Conservation (phyloP, 2,888 invertebrate genomes). For the Acronicta leporina region DNA sequence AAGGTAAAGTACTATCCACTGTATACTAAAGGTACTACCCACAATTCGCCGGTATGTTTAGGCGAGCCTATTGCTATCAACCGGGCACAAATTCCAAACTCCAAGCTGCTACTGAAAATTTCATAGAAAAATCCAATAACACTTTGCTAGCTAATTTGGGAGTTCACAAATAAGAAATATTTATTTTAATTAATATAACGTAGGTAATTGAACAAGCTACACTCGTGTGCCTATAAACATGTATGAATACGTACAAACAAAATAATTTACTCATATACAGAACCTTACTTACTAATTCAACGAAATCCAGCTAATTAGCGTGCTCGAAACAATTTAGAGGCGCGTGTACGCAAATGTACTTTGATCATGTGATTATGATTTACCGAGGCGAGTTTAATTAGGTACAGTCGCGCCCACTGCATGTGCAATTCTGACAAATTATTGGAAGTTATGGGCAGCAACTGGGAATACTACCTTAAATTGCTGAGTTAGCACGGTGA, state of each 20-base stretch:
- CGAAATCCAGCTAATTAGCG: constrained; percentile 59
- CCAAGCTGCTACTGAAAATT: too few species aligned
- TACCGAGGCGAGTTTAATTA: constrained; percentile 54
- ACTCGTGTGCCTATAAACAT: neutral
- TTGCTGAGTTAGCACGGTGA: constrained; percentile 19
- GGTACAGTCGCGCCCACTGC: constrained; percentile 47
- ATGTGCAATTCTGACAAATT: constrained; percentile 48
- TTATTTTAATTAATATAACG: neutral
- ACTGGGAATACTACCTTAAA: constrained; percentile 16
- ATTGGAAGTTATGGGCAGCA: constrained; percentile 39
- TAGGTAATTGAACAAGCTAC: constrained; percentile 12
- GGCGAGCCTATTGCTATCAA: too few species aligned
- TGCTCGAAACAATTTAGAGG: constrained; percentile 63
- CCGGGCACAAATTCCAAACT: too few species aligned
- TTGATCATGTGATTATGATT: constrained; percentile 61
- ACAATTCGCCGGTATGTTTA: too few species aligned
- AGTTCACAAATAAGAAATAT: neutral
- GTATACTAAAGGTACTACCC: too few species aligned
- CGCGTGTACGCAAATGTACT: constrained; percentile 57
- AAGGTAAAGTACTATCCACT: too few species aligned
- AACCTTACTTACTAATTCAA: constrained; percentile 47
- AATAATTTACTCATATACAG: constrained; percentile 36
- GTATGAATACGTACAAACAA: constrained; percentile 14
- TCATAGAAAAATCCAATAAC: too few species aligned
- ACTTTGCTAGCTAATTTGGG: too few species aligned